phyloP scores from a whole-genome alignment of 2,113 vertebrate species.

The Sardina pilchardus region DNA sequence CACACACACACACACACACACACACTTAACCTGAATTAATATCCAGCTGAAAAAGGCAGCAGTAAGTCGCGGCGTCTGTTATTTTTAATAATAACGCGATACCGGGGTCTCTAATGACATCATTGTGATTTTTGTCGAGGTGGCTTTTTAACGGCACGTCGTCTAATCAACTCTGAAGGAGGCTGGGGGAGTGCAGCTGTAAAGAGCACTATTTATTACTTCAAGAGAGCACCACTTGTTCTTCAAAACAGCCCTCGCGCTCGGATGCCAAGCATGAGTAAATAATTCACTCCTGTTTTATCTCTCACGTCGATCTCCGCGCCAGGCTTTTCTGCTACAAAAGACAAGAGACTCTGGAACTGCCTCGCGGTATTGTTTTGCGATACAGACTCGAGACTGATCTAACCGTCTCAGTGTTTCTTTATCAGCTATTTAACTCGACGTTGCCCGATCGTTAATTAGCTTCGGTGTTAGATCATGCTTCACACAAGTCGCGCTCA shows the following conservation, averaged over 20 bases:
- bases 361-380: background rate
- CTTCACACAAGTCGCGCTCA: background rate
- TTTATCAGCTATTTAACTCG: background rate
- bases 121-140: constrained; percentile 23
- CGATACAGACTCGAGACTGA: background rate
- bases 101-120: constrained; percentile 3
- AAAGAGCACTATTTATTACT: background rate
- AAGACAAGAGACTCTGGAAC: background rate
- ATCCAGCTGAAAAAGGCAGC: constrained; percentile 19
- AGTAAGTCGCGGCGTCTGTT: background rate
- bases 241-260: background rate
- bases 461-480: background rate
- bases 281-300: background rate
- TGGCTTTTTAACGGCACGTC: background rate
- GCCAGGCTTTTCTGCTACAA: background rate
- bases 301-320: background rate
- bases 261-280: background rate
- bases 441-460: background rate
- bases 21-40: constrained; percentile 26
- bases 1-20: constrained; percentile 12
- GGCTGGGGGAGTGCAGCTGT: background rate
- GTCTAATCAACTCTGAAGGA: background rate
- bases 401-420: background rate
- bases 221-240: background rate
- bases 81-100: constrained; percentile 17